Conservation (phyloP, 2,113 vertebrate genomes). For the Cercopithecus mona region DNA sequence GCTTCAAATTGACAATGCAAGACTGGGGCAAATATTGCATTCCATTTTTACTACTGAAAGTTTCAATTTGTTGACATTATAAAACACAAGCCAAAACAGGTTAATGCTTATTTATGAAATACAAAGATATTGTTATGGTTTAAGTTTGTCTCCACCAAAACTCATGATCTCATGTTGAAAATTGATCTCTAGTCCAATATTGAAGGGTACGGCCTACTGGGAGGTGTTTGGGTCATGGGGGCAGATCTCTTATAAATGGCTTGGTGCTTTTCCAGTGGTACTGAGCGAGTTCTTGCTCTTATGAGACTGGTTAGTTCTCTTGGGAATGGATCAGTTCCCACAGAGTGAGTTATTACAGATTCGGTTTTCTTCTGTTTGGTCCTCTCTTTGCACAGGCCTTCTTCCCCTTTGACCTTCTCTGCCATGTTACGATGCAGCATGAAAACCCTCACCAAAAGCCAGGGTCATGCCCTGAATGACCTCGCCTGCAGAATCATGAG, state of each 20-base stretch:
- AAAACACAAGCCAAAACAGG: neutral
- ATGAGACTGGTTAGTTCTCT: neutral
- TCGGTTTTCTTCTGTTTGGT: neutral
- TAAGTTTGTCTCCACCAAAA: neutral
- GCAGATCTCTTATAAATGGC: neutral
- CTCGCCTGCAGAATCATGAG: neutral
- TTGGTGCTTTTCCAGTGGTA: neutral
- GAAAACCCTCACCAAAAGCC: neutral
- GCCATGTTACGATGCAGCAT: neutral
- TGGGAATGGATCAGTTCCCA: neutral
- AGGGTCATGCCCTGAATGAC: neutral
- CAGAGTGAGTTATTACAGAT: neutral
- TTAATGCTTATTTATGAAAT: neutral
- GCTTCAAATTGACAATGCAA: neutral
- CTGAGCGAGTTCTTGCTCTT: neutral
- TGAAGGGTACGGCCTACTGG: neutral
- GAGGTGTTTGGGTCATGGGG: neutral
- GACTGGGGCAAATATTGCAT: neutral
- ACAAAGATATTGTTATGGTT: neutral
- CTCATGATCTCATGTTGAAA: neutral
- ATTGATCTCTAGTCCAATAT: neutral
- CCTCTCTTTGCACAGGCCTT: neutral
- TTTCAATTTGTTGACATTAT: neutral
- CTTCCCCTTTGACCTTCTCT: neutral
- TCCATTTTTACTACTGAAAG: neutral